Evolutionary conservation across 1,140 invertebrate species (phyloP), one percentile per base, ranked within the genome.

Genomic region (Temnothorax nylanderi): DNA sequence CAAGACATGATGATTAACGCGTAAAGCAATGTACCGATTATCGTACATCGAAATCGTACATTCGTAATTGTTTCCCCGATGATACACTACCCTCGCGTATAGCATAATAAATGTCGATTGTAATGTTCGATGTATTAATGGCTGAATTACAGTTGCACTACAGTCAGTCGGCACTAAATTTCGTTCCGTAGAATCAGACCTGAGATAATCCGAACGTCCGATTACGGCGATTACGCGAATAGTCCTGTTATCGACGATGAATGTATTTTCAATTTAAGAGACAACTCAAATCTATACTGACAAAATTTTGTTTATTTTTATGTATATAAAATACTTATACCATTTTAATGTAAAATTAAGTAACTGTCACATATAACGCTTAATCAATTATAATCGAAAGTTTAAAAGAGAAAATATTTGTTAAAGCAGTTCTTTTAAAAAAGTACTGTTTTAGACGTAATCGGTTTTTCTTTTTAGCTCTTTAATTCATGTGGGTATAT

Each of bases 111-210:
- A 84, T 62, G 80, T 84, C 69, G 69, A 13, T 44, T 47, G 54
- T 84, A 84, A 84, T 84, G 41, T 41, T 47, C 80, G 69, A 60
- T 60, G 69, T 84, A 84, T 84, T 84, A 84, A 84, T 84, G 54
- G 80, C 16, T 13, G 54, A 26, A 49, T 58, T 82, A 74, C 54
- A 71, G 37, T 56, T 71, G 34, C 64, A 16, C 21, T 58, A 82
- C 11, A 60, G 44, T 84, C 69, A 54, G 32, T 62, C 54, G 69
- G 69, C 44, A 84, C 69, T 84, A 84, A 84, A 84, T 84, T 84
- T 84, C 54, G 16, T 84, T 84, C 54, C 13, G 13, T 7, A 6
- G 56, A 10, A 75, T 84, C 69, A 60, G 41, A 84, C 54, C 71
- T 49, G 69, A 81, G 69, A 84, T 84, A 84, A 84, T 84, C 69